phyloP scores from a whole-genome alignment of 2,797 vertebrate genomes.

The Lagodon rhomboides region DNA sequence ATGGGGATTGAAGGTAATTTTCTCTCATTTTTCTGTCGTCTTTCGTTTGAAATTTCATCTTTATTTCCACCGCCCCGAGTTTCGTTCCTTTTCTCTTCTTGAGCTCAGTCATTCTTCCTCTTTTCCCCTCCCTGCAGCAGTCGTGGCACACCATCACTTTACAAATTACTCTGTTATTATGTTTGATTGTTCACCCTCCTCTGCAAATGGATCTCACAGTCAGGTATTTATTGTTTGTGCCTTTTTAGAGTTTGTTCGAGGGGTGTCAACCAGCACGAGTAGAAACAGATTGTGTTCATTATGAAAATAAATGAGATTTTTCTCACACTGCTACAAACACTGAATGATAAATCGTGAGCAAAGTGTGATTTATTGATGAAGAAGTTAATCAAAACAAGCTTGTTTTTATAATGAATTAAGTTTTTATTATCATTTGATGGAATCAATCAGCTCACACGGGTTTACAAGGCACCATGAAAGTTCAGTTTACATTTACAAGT shows the following conservation, averaged over 20 bases:
- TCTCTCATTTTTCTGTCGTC: not conserved
- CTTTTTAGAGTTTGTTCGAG: not conserved
- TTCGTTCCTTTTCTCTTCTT: not conserved
- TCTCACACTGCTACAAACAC: not conserved
- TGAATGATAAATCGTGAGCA: not conserved
- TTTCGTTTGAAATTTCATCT: not conserved
- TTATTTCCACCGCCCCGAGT: not conserved
- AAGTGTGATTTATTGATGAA: not conserved
- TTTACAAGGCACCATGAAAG: not conserved
- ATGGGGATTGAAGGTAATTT: constrained; percentile 95
- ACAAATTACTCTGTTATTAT: not conserved
- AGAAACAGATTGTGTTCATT: not conserved
- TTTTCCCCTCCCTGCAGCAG: not conserved
- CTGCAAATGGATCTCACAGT: not conserved
- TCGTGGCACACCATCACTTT: not conserved
- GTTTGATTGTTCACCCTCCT: not conserved
- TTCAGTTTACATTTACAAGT: not conserved
- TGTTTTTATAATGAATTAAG: not conserved
- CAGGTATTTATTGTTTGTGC: not conserved
- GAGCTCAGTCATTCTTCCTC: not conserved
- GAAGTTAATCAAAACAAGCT: not conserved
- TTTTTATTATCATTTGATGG: not conserved
- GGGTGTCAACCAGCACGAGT: not conserved
- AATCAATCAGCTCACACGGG: not conserved
- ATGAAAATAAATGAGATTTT: not conserved